These are phyloP conservation scores for Pyrocoelia pectoralis DNA, from an alignment of 2,888 invertebrate genomes.

Conservation along the genomic window DNA sequence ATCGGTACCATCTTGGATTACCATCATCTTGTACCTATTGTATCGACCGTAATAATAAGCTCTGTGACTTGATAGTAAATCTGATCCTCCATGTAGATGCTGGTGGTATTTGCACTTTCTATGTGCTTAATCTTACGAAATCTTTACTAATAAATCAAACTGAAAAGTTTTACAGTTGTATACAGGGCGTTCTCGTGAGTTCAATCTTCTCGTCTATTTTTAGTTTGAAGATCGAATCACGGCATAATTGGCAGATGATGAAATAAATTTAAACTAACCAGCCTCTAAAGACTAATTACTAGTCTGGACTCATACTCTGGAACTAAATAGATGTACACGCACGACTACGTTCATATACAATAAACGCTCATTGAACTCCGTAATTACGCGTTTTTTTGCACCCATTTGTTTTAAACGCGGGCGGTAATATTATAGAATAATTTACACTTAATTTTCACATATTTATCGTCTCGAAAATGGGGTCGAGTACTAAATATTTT, in stretches of 20 bases:
- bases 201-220: not conserved
- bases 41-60: constrained; percentile 31
- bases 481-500: no score
- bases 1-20: constrained; percentile 40
- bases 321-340: constrained; percentile 28
- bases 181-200: not conserved
- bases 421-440: not conserved
- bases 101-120: constrained; percentile 6
- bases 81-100: not conserved
- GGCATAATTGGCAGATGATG: constrained; percentile 6
- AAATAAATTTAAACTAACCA: constrained; percentile 11
- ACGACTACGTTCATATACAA: constrained; percentile 18
- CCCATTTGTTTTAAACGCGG: not conserved
- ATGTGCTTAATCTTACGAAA: not conserved
- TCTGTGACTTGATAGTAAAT: constrained; percentile 7
- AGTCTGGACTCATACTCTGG: constrained; percentile 23
- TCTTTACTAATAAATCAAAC: not conserved
- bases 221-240: not conserved
- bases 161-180: not conserved
- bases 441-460: no score
- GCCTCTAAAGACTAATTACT: constrained; percentile 15
- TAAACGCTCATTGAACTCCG: not conserved
- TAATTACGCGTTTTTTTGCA: not conserved
- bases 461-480: no score
- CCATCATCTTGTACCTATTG: constrained; percentile 34